phyloP scores from a whole-genome alignment of 1,140 invertebrate species.

The Drosophila equinoxialis region DNA sequence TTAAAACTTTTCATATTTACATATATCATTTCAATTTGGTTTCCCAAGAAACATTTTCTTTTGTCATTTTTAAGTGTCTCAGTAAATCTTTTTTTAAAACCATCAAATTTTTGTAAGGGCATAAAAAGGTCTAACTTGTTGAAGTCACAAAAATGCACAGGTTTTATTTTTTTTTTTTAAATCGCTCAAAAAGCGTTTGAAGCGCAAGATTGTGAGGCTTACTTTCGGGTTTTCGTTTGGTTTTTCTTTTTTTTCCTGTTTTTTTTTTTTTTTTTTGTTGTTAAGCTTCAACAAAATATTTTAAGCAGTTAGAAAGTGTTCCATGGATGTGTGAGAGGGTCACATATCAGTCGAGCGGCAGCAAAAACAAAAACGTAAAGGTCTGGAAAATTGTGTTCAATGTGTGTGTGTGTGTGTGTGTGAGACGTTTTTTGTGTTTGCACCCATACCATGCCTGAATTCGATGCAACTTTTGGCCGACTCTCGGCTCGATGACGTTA shows the following conservation, averaged over 20 bases:
- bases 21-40: no score
- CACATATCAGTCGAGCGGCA: conserved; percentile 55
- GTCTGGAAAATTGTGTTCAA: conserved; percentile 28
- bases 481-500: conserved; percentile 30
- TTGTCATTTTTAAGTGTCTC: no score
- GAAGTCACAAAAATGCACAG: not conserved
- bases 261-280: conserved; percentile 17
- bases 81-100: no score
- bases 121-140: not conserved
- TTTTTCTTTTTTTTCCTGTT: conserved; percentile 46
- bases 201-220: conserved; percentile 34
- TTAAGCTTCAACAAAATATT: conserved; percentile 74
- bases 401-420: conserved; percentile 13
- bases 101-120: not conserved
- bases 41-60: no score
- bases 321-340: conserved; percentile 48
- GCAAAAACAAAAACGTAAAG: conserved; percentile 27
- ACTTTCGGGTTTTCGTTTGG: conserved; percentile 66
- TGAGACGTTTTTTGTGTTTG: not conserved
- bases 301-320: conserved; percentile 76
- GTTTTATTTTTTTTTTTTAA: conserved; percentile 37
- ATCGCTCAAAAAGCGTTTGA: conserved; percentile 63
- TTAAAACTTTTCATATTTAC: no score
- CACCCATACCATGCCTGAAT: conserved; percentile 4
- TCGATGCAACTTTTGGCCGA: conserved; percentile 45